A percentile compares a stretch with the other conserved stretches of the same genome.
phyloP scores from a whole-genome alignment of 1,140 invertebrate genomes.

The Cephus cinctus region DNA sequence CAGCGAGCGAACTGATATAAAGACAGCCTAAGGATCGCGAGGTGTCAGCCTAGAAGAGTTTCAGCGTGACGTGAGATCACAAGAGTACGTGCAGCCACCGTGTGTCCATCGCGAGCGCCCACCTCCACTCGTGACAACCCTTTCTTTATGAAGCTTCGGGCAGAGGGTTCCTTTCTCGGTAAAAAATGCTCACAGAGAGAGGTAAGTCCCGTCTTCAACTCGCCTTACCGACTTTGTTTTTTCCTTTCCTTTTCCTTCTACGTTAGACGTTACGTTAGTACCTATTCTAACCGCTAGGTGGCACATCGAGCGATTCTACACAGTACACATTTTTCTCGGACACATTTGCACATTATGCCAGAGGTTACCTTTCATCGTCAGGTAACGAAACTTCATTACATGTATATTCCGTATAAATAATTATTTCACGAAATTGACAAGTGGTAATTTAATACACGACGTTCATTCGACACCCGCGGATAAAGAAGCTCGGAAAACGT shows the following conservation, averaged over 20 bases:
- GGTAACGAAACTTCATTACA: conserved; percentile 26
- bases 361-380: conserved; percentile 23
- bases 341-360: too few relatives aligned
- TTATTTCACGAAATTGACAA: conserved; percentile 31
- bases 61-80: conserved; percentile 9
- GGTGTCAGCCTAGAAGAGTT: conserved; percentile 27
- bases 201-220: conserved; percentile 2
- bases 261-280: too few relatives aligned
- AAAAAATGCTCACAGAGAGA: too few relatives aligned
- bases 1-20: conserved; percentile 11
- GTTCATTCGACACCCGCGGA: conserved; percentile 35
- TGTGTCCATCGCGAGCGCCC: too few relatives aligned
- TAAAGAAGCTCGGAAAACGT: conserved; percentile 26
- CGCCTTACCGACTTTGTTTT: not conserved
- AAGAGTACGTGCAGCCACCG: not conserved
- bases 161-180: too few relatives aligned
- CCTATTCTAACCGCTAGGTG: too few relatives aligned
- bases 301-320: too few relatives aligned
- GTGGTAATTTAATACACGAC: conserved; percentile 34
- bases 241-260: conserved; percentile 12
- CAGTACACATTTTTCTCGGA: too few relatives aligned
- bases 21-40: conserved; percentile 21
- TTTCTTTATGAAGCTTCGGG: too few relatives aligned
- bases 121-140: too few relatives aligned
- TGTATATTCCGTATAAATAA: too few relatives aligned